A percentile compares a stretch with the other conserved stretches of the same genome.
These are phyloP conservation scores for Daboia siamensis DNA, from an alignment of 2,113 vertebrate genomes.

Conservation along the genomic window DNA sequence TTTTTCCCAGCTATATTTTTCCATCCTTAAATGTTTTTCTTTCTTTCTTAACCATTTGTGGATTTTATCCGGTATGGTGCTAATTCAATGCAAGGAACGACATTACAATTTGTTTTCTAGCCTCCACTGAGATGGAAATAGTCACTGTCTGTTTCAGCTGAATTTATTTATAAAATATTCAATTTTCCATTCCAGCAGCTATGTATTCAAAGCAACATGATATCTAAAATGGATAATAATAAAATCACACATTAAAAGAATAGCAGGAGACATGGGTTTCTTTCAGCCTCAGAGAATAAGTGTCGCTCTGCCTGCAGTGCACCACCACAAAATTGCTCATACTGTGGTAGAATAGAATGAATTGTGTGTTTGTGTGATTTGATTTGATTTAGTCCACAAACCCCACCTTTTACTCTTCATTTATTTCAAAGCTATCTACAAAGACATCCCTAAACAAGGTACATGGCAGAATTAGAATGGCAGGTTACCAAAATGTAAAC, in stretches of 20 bases:
- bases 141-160: background rate
- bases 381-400: background rate
- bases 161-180: constrained; percentile 5
- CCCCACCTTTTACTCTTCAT: background rate
- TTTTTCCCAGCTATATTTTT: background rate
- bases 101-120: background rate
- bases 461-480: background rate
- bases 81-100: background rate
- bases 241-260: background rate
- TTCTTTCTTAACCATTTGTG: background rate
- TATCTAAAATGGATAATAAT: background rate
- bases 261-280: background rate
- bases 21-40: background rate
- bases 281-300: background rate
- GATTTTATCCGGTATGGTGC: background rate
- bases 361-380: background rate
- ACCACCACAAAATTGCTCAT: background rate
- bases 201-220: background rate
- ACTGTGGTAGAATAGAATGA: background rate
- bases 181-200: background rate
- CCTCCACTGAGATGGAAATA: background rate
- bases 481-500: background rate
- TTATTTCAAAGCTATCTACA: background rate
- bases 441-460: background rate
- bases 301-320: background rate